Conservation (phyloP, 2,113 vertebrate species). For the Cariama cristata region DNA sequence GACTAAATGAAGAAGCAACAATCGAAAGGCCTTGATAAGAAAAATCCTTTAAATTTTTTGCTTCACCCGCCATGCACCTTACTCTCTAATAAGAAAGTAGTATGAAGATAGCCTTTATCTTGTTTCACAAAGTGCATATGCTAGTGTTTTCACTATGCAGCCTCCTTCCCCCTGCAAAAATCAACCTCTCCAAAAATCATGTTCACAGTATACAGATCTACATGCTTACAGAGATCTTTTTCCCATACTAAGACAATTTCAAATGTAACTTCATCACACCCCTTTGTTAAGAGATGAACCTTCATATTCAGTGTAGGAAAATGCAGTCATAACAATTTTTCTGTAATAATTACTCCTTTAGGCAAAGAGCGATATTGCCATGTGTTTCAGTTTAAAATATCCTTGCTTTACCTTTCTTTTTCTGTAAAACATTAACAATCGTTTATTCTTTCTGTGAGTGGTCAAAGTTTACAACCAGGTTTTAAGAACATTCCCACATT, state of each 20-base stretch:
- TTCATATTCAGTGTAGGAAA: background rate
- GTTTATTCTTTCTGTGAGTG: constrained; percentile 3
- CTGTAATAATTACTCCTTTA: background rate
- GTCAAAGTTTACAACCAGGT: constrained; percentile 11
- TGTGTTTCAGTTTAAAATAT: background rate
- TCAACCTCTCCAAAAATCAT: background rate
- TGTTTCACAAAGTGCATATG: background rate
- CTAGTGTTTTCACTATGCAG: background rate
- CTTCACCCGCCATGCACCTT: background rate
- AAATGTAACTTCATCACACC: background rate
- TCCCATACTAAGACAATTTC: background rate
- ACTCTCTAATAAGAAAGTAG: background rate
- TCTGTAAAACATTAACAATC: background rate
- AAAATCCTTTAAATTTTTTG: background rate
- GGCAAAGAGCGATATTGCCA: background rate
- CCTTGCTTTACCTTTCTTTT: background rate
- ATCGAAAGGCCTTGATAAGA: background rate
- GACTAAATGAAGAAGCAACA: background rate
- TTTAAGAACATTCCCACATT: constrained; percentile 25
- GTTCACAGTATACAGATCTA: background rate
- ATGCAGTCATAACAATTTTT: background rate
- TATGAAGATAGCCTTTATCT: background rate
- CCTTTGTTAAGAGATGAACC: background rate
- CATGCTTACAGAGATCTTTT: background rate
- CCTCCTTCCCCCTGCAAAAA: background rate